Evolutionary conservation across 2,888 invertebrate genomes (phyloP).

Genomic region (Glyphotaelius pellucidus): DNA sequence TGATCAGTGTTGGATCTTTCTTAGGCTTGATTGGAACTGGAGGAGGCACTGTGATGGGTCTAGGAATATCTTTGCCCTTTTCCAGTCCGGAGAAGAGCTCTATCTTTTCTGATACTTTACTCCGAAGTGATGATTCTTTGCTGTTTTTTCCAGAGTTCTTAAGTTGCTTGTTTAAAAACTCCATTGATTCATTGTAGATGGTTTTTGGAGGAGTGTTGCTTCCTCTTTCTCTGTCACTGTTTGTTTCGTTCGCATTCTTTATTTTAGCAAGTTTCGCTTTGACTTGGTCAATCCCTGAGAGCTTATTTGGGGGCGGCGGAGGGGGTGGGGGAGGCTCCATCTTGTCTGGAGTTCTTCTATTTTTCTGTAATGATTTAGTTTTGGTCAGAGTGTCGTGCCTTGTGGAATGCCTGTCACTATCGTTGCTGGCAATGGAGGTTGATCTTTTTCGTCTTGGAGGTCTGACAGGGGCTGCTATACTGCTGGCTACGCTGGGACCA

Average conservation of each 20-base stretch:
- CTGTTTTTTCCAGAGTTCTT: conserved; percentile 69
- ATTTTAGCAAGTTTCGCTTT: conserved; percentile 78
- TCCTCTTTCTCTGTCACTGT: conserved; percentile 76
- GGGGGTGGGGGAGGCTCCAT: conserved; percentile 70
- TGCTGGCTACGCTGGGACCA: conserved; percentile 86
- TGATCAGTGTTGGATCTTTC: conserved; percentile 69
- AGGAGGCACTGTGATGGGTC: conserved; percentile 76
- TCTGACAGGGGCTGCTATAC: conserved; percentile 80
- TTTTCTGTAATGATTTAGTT: conserved; percentile 73
- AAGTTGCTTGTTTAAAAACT: conserved; percentile 70
- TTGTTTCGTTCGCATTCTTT: conserved; percentile 71
- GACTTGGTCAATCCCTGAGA: conserved; percentile 77
- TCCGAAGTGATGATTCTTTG: conserved; percentile 74
- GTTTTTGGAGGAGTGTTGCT: conserved; percentile 75
- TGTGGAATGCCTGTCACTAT: conserved; percentile 74
- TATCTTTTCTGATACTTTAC: conserved; percentile 77
- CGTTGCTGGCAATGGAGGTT: conserved; percentile 81
- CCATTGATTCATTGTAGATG: conserved; percentile 73
- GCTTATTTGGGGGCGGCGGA: conserved; percentile 72
- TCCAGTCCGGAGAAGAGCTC: conserved; percentile 76
- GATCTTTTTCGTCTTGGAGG: conserved; percentile 87
- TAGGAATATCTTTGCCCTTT: conserved; percentile 74
- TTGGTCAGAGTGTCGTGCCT: conserved; percentile 69
- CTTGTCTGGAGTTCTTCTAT: conserved; percentile 70
- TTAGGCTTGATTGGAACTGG: conserved; percentile 74